Conservation (phyloP, 2,797 vertebrate species). For the Clarias fuscus region DNA sequence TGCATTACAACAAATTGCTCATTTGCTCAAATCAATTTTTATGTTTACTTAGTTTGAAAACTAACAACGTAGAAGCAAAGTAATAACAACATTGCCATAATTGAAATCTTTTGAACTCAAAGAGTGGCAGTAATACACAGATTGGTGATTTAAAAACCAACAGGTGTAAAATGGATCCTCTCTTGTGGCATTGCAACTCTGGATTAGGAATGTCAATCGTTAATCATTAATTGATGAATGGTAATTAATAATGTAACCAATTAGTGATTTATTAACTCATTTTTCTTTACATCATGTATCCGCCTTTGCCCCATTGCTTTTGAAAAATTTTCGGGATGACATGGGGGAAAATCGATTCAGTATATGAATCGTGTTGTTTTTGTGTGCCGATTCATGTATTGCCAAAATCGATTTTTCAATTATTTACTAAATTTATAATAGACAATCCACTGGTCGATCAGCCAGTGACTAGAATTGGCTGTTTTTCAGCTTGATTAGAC, state of each 20-base stretch:
- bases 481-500: no score
- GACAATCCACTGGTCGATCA: no score
- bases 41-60: not conserved
- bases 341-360: no score
- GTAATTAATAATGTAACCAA: no score
- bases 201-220: not conserved
- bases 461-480: no score
- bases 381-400: no score
- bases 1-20: conserved; percentile 12
- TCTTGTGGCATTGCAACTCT: not conserved
- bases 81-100: not conserved
- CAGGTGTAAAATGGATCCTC: not conserved
- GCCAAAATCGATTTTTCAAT: no score
- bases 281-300: not conserved
- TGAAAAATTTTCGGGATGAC: not conserved
- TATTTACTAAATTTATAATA: no score
- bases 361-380: no score
- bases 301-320: not conserved
- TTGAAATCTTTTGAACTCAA: not conserved
- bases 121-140: not conserved
- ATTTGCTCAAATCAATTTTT: not conserved
- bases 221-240: no score
- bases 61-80: not conserved
- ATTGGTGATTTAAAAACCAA: conserved; percentile 4
- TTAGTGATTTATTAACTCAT: no score